Base-by-base conservation (phyloP, 2,113 vertebrate species). In the Gnathonemus longibarbis region DNA sequence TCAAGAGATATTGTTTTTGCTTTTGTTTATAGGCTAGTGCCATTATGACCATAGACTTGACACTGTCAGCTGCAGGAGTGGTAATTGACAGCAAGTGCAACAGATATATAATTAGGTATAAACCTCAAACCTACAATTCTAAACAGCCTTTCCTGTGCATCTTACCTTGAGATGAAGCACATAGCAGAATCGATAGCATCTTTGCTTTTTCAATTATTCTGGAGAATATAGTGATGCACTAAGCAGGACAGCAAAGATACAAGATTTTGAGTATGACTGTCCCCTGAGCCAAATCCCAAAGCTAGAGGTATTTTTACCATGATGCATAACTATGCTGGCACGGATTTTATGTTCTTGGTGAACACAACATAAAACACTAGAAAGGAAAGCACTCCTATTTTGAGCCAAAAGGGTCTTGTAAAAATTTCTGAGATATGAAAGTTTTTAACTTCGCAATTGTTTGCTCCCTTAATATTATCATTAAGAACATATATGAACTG, bases 1-100 rank as follows among this genome's bases (percentile, higher is more conserved):
- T 90, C 90, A 92, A 90, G 90, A 70, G n/a, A 35, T 58, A 92
- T 88, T 91, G n/a, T 90, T 90, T 13, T 88, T 11, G 90, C 49
- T 91, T 39, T 90, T 80, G 70, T 90, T 46, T 53, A 46, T 91
- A 99, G 98, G 97, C 98, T 91, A 94, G 97, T 90, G 97, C 97
- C 3, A 88, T 97, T 96, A 97, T 98, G 94, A 98, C 97, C 2
- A 97, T 96, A 90, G 98, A 98, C 90, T 94, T 99, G 93, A 96
- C 96, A 92, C 94, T 99, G 87, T 97, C 98, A 2, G 98, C 97
- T 84, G 98, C 97, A 52, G 98, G 98, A 94, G 98, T 98, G 90
- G 91, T 85, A 39, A 46, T 66, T 94, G 87, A 48, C 50, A 56
- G 80, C 42, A 35, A 85, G 39, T 89, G 66, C 39, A 42, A 45